Evolutionary conservation across 2,888 invertebrate species (phyloP).

Genomic region (Temnothorax rugatulus): DNA sequence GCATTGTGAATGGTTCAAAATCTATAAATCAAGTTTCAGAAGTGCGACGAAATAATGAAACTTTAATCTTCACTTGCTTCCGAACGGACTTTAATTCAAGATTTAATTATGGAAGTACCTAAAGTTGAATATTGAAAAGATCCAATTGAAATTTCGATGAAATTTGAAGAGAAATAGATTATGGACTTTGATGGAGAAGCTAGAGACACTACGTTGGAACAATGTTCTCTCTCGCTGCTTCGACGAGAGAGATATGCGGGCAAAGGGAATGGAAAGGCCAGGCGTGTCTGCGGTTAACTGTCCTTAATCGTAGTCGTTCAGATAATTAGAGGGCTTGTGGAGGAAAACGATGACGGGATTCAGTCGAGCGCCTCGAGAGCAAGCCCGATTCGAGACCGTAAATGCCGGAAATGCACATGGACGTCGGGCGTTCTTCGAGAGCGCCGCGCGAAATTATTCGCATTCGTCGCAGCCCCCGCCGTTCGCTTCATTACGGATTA

Average conservation of each 20-base stretch:
- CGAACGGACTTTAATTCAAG: neutral
- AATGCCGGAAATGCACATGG: conserved; percentile 37
- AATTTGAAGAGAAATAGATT: conserved; percentile 4
- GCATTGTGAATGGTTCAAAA: neutral
- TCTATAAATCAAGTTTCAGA: neutral
- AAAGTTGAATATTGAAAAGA: neutral
- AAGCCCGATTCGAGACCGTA: conserved; percentile 30
- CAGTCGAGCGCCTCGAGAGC: conserved; percentile 26
- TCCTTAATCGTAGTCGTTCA: conserved; percentile 53
- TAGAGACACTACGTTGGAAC: neutral
- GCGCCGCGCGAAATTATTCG: conserved; percentile 15
- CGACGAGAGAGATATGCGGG: neutral
- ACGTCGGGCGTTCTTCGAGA: conserved; percentile 16
- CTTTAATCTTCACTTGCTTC: neutral
- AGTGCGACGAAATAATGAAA: neutral
- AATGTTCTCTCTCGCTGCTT: conserved; percentile 24
- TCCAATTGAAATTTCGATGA: conserved; percentile 1
- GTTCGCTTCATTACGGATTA: conserved; percentile 34
- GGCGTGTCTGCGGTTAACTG: conserved; percentile 51
- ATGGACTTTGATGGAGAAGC: neutral
- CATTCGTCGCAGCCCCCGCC: neutral
- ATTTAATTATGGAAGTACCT: conserved; percentile 1
- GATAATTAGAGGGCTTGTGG: conserved; percentile 45
- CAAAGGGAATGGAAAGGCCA: conserved; percentile 37
- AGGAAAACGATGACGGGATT: conserved; percentile 18